Base-by-base conservation (phyloP, 2,113 vertebrate genomes). In the Heterotis niloticus region DNA sequence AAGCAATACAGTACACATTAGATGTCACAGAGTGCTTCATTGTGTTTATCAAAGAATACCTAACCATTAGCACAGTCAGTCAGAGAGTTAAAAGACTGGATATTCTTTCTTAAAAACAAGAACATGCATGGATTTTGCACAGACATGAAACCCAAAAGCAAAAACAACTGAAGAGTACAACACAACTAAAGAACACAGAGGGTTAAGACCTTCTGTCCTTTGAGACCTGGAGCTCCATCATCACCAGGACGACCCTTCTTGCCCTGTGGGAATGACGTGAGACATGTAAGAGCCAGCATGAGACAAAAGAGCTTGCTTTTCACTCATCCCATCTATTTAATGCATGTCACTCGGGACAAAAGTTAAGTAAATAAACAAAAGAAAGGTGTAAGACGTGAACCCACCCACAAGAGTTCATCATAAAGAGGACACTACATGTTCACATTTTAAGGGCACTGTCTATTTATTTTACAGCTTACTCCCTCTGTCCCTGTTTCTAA, bases 161-260 rank as follows among this genome's bases (percentile, higher is more conserved):
- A 57, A 34, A 24, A 59, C 14, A 78, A 18, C 20, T 59, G 29
- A 11, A 52, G 60, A 52, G 14, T 20, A 65, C 62, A 75, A 23
- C 28, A 75, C 13, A 75, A 20, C 7, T 11, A 18, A 16, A 75
- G 77, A 66, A 79, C 74, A 26, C 23, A 17, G 76, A 80, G 13
- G 34, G 70, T 57, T n/a, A 75, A 54, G 72, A 97, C 95, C 95
- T 97, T 97, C 79, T 79, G 85, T 82, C 95, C 96, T 92, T 92
- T 96, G 59, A 78, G 81, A 60, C 96, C 96, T 0, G 89, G 86
- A 82, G 84, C 73, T 77, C 96, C 95, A 52, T 96, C 90, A 0
- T 95, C 94, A 79, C 96, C 95, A 0, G 92, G 84, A 1, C 93
- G 93, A 81, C 95, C 95, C 82, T 94, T 96, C 85, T 96, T 97